Base-by-base conservation (phyloP, 2,797 vertebrate genomes). In the Vultur gryphus region DNA sequence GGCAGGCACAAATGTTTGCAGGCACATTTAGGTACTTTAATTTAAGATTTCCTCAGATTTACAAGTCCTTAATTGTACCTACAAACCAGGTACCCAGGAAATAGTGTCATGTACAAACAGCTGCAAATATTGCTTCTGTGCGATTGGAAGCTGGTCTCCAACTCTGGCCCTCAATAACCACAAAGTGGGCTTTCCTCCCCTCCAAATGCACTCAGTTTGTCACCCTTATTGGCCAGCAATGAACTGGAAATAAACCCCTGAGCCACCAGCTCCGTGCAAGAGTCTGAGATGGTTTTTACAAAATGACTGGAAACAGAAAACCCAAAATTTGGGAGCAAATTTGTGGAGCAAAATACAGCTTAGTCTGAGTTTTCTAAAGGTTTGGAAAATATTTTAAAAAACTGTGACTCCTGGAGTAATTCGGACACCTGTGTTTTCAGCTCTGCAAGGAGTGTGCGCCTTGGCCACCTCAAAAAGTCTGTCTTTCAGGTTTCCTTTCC, bases 1-100 rank as follows among this genome's bases (percentile, higher is more conserved):
- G 79, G 43, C 64, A 90, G 55, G 81, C 81, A 82, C 57, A 51
- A 95, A 92, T 61, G 91, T 92, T 92, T 92, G 71, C 69, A 80
- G 69, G 93, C 57, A 51, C 46, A 81, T 82, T 89, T 86, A 75
- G 76, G 79, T 91, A 26, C 89, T 69, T 83, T 92, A 73, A 87
- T 89, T 84, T 95, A 89, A 97, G 76, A 86, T 83, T 94, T 91
- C 39, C 58, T 76, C 57, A 76, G 78, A 95, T 95, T 94, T 97
- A 92, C 81, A 94, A 75, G 92, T 85, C 48, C 57, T 92, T 94
- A 94, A 87, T 92, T 91, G 49, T 48, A 81, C 16, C 2, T 72
- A 84, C 72, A 89, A 92, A 76, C 66, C 61, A 89, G 72, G 76
- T 78, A 81, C 46, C 46, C 55, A 54, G 75, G 88, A 91, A 95